Percentiles rank a stretch among this genome's conserved stretches.
These are phyloP conservation scores for Acropternis orthonyx DNA, from an alignment of 2,797 vertebrate species.

Conservation along the genomic window DNA sequence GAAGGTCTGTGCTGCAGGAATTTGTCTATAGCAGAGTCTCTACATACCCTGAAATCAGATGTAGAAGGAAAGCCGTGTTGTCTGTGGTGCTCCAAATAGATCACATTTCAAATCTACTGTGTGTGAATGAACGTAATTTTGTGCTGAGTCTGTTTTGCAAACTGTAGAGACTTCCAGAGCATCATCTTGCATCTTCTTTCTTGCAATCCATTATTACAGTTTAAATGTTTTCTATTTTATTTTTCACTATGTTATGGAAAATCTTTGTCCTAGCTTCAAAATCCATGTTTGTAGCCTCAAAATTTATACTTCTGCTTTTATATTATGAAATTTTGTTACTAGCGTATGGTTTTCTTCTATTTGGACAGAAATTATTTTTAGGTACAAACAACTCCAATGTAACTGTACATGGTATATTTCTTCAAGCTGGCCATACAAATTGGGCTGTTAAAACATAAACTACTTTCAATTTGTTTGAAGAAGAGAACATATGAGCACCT, in stretches of 20 bases:
- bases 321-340: background rate
- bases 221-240: background rate
- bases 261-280: background rate
- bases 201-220: background rate
- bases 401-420: background rate
- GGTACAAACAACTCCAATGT: background rate
- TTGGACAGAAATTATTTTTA: background rate
- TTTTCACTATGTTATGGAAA: background rate
- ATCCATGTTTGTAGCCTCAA: background rate
- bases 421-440: background rate
- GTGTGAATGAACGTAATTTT: background rate
- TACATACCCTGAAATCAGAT: background rate
- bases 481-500: background rate
- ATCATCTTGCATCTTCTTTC: background rate
- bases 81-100: background rate
- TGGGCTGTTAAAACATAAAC: background rate
- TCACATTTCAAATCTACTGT: background rate
- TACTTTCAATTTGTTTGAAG: background rate
- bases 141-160: background rate
- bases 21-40: background rate
- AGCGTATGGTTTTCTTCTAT: background rate
- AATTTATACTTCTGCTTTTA: background rate
- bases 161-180: background rate
- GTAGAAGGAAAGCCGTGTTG: fast-evolving
- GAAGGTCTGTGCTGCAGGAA: background rate